These are phyloP conservation scores for Apodemia mormo DNA, from an alignment of 2,888 invertebrate species.

Conservation along the genomic window DNA sequence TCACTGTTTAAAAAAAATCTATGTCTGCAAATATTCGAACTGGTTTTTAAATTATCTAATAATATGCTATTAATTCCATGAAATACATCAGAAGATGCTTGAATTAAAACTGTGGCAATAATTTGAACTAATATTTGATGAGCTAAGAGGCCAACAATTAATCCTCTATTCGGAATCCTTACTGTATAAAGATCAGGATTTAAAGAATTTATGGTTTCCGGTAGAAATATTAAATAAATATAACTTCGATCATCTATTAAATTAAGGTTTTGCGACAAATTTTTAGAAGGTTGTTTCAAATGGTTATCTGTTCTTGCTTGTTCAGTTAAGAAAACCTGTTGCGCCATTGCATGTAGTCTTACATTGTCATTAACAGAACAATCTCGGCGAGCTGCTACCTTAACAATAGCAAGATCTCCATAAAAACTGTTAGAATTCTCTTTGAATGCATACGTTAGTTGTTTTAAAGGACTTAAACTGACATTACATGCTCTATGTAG, in stretches of 20 bases:
- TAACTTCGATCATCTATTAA: constrained; percentile 92
- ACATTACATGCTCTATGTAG: constrained; percentile 92
- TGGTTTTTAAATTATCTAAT: constrained; percentile 73
- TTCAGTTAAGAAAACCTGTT: constrained; percentile 91
- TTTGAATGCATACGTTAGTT: constrained; percentile 94
- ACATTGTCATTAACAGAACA: constrained; percentile 92
- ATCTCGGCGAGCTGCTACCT: constrained; percentile 95
- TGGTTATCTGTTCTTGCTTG: constrained; percentile 62
- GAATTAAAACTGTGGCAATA: constrained; percentile 92
- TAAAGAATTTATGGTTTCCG: constrained; percentile 85
- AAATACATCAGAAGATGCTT: constrained; percentile 85
- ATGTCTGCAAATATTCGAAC: constrained; percentile 66
- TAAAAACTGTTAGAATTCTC: constrained; percentile 96
- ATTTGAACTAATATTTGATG: constrained; percentile 96
- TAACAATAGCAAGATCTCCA: constrained; percentile 94
- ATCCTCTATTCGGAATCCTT: constrained; percentile 92
- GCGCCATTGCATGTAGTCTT: constrained; percentile 92
- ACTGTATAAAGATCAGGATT: constrained; percentile 90
- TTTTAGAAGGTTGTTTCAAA: constrained; percentile 60
- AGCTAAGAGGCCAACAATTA: constrained; percentile 94
- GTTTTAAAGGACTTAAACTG: constrained; percentile 93
- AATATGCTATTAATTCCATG: constrained; percentile 84
- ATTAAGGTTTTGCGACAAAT: constrained; percentile 70
- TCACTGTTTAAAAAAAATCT: constrained; percentile 79
- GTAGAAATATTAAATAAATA: constrained; percentile 92